phyloP scores from a whole-genome alignment of 2,888 invertebrate species.

The Lomographa bimaculata region DNA sequence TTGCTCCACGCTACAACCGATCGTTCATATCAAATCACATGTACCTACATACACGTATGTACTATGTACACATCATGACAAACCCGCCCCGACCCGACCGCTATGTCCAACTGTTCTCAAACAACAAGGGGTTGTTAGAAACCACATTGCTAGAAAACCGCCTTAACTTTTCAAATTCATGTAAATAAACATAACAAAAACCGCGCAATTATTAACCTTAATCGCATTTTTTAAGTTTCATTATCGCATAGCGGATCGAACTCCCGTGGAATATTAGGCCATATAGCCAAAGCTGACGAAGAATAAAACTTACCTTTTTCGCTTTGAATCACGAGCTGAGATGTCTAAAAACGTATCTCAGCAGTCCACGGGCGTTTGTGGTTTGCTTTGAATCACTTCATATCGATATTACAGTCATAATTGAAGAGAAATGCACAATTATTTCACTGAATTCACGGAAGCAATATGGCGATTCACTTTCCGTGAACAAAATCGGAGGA shows the following conservation, averaged over 20 bases:
- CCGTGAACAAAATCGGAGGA: constrained; percentile 82
- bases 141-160: constrained; percentile 72
- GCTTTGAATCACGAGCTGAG: constrained; percentile 53
- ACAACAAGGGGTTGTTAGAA: constrained; percentile 31
- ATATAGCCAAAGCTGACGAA: constrained; percentile 82
- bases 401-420: constrained; percentile 80
- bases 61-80: constrained; percentile 62
- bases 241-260: constrained; percentile 85
- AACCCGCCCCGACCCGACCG: constrained; percentile 73
- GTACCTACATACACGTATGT: constrained; percentile 73
- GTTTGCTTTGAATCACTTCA: constrained; percentile 73
- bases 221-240: constrained; percentile 85
- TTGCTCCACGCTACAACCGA: constrained; percentile 72
- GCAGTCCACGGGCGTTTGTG: constrained; percentile 52
- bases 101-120: constrained; percentile 47
- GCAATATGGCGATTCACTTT: constrained; percentile 83
- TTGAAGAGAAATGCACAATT: constrained; percentile 77
- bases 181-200: constrained; percentile 84
- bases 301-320: constrained; percentile 81
- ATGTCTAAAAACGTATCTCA: constrained; percentile 58
- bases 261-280: constrained; percentile 85
- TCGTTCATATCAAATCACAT: constrained; percentile 76
- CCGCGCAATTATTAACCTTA: constrained; percentile 85
- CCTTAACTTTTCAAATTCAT: constrained; percentile 83
- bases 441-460: constrained; percentile 80